phyloP scores from a whole-genome alignment of 1,140 invertebrate species.

The Cylas formicarius region DNA sequence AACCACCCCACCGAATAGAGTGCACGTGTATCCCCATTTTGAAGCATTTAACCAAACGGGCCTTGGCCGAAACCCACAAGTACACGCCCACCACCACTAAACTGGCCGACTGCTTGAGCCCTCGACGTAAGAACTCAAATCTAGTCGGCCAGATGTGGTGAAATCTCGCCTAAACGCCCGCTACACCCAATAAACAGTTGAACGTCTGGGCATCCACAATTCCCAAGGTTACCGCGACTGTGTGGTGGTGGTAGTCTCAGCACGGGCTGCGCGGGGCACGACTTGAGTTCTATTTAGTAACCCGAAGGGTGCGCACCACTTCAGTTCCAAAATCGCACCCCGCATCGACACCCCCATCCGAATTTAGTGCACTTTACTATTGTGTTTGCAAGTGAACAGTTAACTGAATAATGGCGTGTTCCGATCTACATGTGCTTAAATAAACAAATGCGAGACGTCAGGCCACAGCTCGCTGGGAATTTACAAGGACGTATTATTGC shows the following conservation, averaged over 20 bases:
- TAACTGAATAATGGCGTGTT: constrained; percentile 19
- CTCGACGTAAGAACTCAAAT: constrained; percentile 36
- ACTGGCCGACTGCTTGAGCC: constrained; percentile 39
- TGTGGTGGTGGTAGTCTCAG: constrained; percentile 41
- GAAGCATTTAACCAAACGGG: constrained; percentile 21
- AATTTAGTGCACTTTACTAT: not conserved
- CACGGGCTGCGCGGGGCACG: constrained; percentile 39
- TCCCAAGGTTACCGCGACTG: constrained; percentile 39
- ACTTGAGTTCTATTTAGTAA: constrained; percentile 40
- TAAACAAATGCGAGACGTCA: constrained; percentile 32
- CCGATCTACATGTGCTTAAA: constrained; percentile 23
- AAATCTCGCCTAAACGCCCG: constrained; percentile 16
- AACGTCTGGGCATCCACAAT: constrained; percentile 38
- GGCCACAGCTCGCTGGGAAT: constrained; percentile 20
- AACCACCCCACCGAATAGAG: constrained; percentile 38
- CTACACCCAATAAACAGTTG: constrained; percentile 21
- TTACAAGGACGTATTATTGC: constrained; percentile 40
- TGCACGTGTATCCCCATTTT: constrained; percentile 42
- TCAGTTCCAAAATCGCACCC: constrained; percentile 18
- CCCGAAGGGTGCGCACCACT: constrained; percentile 41
- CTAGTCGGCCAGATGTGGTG: constrained; percentile 30
- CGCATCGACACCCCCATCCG: constrained; percentile 3
- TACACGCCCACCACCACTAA: constrained; percentile 31
- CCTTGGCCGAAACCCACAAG: constrained; percentile 13
- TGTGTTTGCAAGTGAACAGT: constrained; percentile 7